Conservation (phyloP, 2,797 vertebrate genomes). For the Luscinia luscinia region DNA sequence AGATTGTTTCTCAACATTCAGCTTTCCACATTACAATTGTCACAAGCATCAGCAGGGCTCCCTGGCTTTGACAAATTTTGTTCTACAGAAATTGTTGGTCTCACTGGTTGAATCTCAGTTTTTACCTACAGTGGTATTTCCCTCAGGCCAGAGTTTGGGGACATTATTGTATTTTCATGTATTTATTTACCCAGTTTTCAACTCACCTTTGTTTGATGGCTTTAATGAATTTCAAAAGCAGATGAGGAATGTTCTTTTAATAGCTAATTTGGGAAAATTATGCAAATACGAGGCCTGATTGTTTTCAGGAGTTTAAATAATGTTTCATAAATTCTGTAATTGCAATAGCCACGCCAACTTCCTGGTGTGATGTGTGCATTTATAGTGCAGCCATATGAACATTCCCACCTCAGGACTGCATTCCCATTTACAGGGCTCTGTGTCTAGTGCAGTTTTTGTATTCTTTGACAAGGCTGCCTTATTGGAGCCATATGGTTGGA, state of each 20-base stretch:
- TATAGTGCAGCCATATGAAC: neutral
- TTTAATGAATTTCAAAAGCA: neutral
- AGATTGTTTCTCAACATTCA: conserved; percentile 40
- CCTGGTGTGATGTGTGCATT: neutral
- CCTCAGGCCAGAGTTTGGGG: neutral
- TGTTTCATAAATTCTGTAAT: neutral
- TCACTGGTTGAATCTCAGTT: neutral
- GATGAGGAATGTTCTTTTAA: neutral
- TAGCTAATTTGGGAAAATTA: neutral
- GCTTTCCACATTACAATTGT: neutral
- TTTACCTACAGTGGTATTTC: neutral
- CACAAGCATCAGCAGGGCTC: neutral
- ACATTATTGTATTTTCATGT: neutral
- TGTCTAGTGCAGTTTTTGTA: conserved; percentile 18
- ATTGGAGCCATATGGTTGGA: conserved; percentile 73
- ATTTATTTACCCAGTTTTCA: neutral
- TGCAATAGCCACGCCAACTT: neutral
- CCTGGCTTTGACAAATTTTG: conserved; percentile 20
- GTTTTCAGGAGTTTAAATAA: neutral
- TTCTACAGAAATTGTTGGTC: neutral
- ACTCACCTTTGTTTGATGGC: neutral
- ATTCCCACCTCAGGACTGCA: neutral
- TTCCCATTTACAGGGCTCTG: neutral
- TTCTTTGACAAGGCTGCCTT: conserved; percentile 43
- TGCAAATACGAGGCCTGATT: neutral